A percentile compares a stretch with the other conserved stretches of the same genome.
These are phyloP conservation scores for Columba livia DNA, from an alignment of 2,113 vertebrate species.

Conservation along the genomic window DNA sequence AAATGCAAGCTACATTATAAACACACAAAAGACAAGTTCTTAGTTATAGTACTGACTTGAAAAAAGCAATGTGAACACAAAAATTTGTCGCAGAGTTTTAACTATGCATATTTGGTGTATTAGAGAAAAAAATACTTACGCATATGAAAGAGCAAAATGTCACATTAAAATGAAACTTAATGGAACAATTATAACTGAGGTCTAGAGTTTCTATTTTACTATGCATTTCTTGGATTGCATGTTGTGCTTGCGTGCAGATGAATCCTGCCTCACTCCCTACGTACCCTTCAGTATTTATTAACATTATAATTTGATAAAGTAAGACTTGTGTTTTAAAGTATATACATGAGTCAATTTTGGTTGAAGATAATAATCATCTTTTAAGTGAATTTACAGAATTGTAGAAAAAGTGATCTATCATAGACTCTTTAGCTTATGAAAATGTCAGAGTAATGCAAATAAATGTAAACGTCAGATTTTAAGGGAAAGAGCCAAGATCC, in stretches of 20 bases:
- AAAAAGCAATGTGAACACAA: background rate
- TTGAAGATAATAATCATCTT: background rate
- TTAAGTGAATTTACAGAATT: background rate
- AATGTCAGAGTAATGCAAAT: background rate
- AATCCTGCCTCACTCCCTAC: background rate
- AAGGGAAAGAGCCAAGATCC: background rate
- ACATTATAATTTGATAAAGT: background rate
- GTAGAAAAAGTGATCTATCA: background rate
- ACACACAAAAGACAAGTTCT: background rate
- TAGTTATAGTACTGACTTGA: background rate
- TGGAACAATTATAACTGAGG: background rate
- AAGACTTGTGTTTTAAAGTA: background rate
- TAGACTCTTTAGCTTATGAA: background rate
- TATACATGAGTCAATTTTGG: background rate
- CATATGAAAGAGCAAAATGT: background rate
- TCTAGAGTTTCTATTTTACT: background rate
- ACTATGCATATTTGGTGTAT: background rate
- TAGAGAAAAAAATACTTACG: background rate
- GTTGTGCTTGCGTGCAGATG: background rate
- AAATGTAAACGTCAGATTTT: background rate
- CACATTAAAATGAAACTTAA: background rate
- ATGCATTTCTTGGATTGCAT: background rate
- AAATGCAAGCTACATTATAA: conserved; percentile 3
- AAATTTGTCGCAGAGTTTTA: background rate
- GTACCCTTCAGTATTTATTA: background rate